Base-by-base conservation (phyloP, 2,113 vertebrate species). In the Heterotis niloticus region DNA sequence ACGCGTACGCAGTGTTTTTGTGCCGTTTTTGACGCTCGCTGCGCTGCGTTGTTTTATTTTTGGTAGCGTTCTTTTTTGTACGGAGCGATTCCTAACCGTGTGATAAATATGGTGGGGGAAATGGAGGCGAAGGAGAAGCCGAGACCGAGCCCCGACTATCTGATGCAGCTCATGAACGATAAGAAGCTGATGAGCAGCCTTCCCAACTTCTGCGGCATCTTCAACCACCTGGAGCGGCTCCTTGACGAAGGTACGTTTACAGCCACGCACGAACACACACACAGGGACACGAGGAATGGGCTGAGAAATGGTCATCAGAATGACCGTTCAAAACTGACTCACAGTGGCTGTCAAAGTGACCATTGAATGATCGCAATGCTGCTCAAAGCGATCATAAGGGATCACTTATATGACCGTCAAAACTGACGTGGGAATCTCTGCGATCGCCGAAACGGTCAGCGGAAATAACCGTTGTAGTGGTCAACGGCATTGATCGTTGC, bases 81-180 rank as follows among this genome's bases (percentile, higher is more conserved):
- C 44, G 10, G 72, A 52, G 26, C 69, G 60, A 23, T 44, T 44
- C 23, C 23, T 72, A 62, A 62, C 60, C 26, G 34, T 70, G n/a
- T 70, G 65, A 85, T 91, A 91, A 92, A 92, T 92, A 96, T 97
- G 96, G 96, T 98, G 80, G 96, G 96, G 92, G 96, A 98, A 94
- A 97, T 95, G 91, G 96, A 98, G 94, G 91, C 95, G 88, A 97
- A 96, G 93, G 96, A 97, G 92, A 94, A 96, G 90, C 96, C 96
- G 87, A 98, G 96, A 92, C 96, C 96, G 90, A 98, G 92, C 88
- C 96, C 96, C 78, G 96, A 98, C 92, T 98, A 98, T 86, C 92
- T 98, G 85, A 98, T 98, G 96, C 97, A 98, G 93, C 92, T 98
- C 80, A 98, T 98, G 96, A 98, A 98, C 94, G 96, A 98, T 89